Conservation (phyloP, 2,888 invertebrate genomes). For the Ganaspis brasiliensis region DNA sequence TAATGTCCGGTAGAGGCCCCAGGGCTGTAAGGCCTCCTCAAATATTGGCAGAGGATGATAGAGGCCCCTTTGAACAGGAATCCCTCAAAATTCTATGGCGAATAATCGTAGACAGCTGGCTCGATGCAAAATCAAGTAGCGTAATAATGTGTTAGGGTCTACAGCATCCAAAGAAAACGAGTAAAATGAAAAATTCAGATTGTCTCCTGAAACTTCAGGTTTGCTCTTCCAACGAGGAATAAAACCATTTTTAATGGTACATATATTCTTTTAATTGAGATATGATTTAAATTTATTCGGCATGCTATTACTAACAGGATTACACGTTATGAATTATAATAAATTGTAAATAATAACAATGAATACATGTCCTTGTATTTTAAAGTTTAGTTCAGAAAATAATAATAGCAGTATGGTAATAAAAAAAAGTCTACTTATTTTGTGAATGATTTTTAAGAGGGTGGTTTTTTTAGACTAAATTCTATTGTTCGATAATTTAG, state of each 20-base stretch:
- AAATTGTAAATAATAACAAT: too few species aligned
- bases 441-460: too few species aligned
- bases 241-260: neutral
- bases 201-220: conserved; percentile 38
- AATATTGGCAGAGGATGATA: conserved; percentile 78
- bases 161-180: conserved; percentile 59
- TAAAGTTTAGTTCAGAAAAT: too few species aligned
- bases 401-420: too few species aligned
- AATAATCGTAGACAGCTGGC: conserved; percentile 79
- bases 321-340: too few species aligned
- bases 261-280: neutral
- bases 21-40: conserved; percentile 71
- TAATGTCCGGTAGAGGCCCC: conserved; percentile 66
- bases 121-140: conserved; percentile 79
- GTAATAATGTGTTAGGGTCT: conserved; percentile 76
- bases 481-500: neutral
- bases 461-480: too few species aligned
- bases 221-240: conserved; percentile 16
- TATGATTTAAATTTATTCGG: neutral
- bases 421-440: neutral
- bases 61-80: conserved; percentile 74
- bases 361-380: too few species aligned
- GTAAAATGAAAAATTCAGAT: conserved; percentile 59
- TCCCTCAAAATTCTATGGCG: conserved; percentile 76
- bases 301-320: too few species aligned